Conservation (phyloP, 2,888 invertebrate genomes). For the Acronicta aceris region DNA sequence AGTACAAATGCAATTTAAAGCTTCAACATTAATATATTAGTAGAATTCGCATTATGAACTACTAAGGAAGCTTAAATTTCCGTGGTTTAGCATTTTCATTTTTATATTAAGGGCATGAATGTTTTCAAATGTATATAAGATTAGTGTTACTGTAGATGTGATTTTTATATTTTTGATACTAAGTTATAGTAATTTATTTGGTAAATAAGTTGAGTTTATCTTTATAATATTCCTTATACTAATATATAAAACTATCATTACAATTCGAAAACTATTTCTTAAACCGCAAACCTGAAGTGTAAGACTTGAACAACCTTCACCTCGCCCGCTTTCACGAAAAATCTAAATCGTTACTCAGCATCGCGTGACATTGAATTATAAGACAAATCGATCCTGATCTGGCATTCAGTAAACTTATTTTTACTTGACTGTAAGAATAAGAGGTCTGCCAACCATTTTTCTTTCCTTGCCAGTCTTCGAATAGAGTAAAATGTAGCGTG, state of each 20-base stretch:
- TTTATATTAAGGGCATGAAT: too few species aligned
- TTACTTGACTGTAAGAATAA: constrained; percentile 32
- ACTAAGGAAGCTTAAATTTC: not conserved
- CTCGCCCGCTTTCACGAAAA: constrained; percentile 53
- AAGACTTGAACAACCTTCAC: constrained; percentile 42
- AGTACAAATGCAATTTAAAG: constrained; percentile 10
- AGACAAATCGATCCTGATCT: constrained; percentile 41
- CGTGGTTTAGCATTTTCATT: not conserved
- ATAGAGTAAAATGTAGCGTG: constrained; percentile 37
- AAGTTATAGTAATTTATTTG: too few species aligned
- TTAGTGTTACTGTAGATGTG: too few species aligned
- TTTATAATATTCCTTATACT: too few species aligned
- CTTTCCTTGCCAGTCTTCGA: constrained; percentile 22
- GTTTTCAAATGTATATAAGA: too few species aligned
- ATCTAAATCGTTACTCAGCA: constrained; percentile 41
- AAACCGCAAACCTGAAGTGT: constrained; percentile 20
- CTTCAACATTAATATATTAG: not conserved
- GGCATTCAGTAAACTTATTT: constrained; percentile 33
- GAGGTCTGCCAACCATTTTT: constrained; percentile 30
- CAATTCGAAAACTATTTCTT: constrained; percentile 16
- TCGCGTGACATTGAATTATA: constrained; percentile 59
- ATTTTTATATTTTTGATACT: too few species aligned
- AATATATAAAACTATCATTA: not conserved
- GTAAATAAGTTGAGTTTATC: too few species aligned
- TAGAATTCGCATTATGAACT: too few species aligned